These are phyloP conservation scores for Zaprionus gabonicus DNA, from an alignment of 1,140 invertebrate species.

Conservation along the genomic window DNA sequence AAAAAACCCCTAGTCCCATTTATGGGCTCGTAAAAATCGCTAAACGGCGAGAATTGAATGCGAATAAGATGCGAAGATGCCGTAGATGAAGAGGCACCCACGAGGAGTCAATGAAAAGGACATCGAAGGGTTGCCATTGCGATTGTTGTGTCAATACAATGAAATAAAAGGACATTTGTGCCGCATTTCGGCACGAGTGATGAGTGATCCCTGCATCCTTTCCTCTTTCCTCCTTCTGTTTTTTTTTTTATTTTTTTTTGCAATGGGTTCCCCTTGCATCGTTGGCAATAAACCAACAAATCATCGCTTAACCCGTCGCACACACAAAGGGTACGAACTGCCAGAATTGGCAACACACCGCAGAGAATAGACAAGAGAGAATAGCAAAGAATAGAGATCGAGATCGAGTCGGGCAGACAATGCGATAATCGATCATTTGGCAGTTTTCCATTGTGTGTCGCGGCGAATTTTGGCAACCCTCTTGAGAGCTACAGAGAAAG, in stretches of 20 bases:
- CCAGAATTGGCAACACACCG: constrained; percentile 74
- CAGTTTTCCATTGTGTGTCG: constrained; percentile 56
- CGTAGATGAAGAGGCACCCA: constrained; percentile 47
- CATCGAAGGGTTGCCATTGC: constrained; percentile 37
- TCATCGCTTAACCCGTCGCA: constrained; percentile 62
- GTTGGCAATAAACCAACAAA: constrained; percentile 76
- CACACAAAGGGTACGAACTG: constrained; percentile 33
- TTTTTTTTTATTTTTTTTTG: constrained; percentile 10
- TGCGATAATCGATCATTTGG: constrained; percentile 80
- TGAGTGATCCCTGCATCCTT: constrained; percentile 43
- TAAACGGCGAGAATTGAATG: constrained; percentile 42
- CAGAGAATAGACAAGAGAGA: constrained; percentile 37
- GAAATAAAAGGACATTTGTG: constrained; percentile 52
- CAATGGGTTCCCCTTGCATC: constrained; percentile 40
- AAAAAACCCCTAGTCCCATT: constrained; percentile 24
- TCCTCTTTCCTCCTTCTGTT: background rate
- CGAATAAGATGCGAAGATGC: background rate
- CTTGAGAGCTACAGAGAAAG: constrained; percentile 4
- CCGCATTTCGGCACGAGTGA: constrained; percentile 69
- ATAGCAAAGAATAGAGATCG: constrained; percentile 3
- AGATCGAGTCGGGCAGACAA: constrained; percentile 28
- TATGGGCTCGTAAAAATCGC: constrained; percentile 51
- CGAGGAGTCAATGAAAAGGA: constrained; percentile 59
- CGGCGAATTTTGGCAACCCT: constrained; percentile 45
- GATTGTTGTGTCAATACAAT: constrained; percentile 59